Evolutionary conservation across 2,113 vertebrate genomes (phyloP).

Genomic region (Lepisosteus oculatus): DNA sequence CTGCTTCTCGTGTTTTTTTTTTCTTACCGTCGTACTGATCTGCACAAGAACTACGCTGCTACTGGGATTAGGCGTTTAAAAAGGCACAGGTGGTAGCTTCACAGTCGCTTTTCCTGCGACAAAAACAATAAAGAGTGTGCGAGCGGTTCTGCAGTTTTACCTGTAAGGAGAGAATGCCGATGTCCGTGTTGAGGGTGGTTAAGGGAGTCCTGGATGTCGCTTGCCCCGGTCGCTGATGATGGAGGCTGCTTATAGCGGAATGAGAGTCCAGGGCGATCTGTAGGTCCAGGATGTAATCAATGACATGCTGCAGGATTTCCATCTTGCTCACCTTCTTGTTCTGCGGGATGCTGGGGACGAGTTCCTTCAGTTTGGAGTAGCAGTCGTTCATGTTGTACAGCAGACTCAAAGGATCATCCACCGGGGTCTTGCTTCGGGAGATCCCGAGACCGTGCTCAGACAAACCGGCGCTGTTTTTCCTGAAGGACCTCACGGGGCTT

Average conservation of each 20-base stretch:
- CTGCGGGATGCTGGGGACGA: constrained; percentile 97
- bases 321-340: constrained; percentile 99
- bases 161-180: constrained; percentile 96
- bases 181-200: constrained; percentile 95
- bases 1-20: too few relatives aligned
- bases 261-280: constrained; percentile 96
- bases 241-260: constrained; percentile 80
- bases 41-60: too few relatives aligned
- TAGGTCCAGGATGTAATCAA: constrained; percentile 98
- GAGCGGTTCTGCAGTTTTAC: constrained; percentile 54
- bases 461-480: constrained; percentile 76
- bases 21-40: too few relatives aligned
- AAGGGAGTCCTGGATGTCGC: constrained; percentile 81
- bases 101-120: too few relatives aligned
- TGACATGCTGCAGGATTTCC: constrained; percentile 99
- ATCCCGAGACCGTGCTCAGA: constrained; percentile 90
- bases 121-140: not conserved
- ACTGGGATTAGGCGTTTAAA: too few relatives aligned
- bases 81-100: too few relatives aligned
- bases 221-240: constrained; percentile 74
- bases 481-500: constrained; percentile 88
- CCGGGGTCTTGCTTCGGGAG: constrained; percentile 92
- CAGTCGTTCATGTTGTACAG: constrained; percentile 99
- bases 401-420: constrained; percentile 92
- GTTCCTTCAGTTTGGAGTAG: constrained; percentile 97